Conservation (phyloP, 2,888 invertebrate genomes). For the Alloscopus bannaensis region DNA sequence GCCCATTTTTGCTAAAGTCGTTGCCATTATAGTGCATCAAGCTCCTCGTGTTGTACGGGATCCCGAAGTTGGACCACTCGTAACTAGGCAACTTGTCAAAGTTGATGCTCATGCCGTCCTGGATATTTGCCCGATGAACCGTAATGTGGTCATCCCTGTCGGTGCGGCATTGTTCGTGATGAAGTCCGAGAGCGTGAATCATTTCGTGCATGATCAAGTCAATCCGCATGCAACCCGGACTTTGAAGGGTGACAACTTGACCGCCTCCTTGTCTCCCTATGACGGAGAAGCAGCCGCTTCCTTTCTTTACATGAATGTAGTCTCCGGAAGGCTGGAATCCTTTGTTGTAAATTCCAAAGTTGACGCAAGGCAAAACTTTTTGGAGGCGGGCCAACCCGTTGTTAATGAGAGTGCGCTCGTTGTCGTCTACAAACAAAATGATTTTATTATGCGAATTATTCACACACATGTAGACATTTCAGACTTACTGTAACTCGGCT, state of each 20-base stretch:
- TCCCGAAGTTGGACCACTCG: not conserved
- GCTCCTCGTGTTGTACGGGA: not conserved
- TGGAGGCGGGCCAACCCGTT: not conserved
- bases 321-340: not conserved
- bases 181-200: conserved; percentile 1
- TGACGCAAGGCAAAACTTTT: not conserved
- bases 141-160: not conserved
- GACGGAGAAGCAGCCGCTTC: not conserved
- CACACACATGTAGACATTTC: not conserved
- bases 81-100: not conserved
- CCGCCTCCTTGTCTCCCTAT: conserved; percentile 2
- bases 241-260: not conserved
- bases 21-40: not conserved
- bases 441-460: not conserved
- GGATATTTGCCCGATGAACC: not conserved
- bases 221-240: not conserved
- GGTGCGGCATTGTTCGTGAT: not conserved
- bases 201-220: conserved; percentile 2
- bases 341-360: not conserved
- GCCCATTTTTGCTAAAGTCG: not conserved
- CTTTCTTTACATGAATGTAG: not conserved
- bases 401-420: not conserved
- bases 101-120: not conserved
- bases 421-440: not conserved
- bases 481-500: not conserved